Evolutionary conservation across 2,888 invertebrate species (phyloP).

Genomic region (Lasioglossum oenotherae): DNA sequence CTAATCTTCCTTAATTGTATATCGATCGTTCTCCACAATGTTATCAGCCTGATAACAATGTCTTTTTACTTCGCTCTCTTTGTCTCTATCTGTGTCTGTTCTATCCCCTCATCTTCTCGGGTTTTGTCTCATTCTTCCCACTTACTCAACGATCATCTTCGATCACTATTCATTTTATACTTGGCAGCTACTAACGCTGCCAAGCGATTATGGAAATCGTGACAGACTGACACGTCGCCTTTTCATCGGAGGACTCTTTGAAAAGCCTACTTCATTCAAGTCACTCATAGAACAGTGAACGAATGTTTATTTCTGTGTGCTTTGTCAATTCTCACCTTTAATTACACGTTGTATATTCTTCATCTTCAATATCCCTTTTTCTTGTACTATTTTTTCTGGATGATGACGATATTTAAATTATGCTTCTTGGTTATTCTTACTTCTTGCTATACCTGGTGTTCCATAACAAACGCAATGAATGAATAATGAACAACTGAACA

Average conservation of each 20-base stretch:
- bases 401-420: too few relatives aligned
- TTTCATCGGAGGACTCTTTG: slow-evolving; percentile 12
- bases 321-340: background rate
- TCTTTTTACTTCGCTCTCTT: slow-evolving; percentile 34
- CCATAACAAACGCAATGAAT: too few relatives aligned
- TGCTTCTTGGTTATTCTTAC: too few relatives aligned
- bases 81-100: slow-evolving; percentile 1
- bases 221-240: slow-evolving; percentile 42
- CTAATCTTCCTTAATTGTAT: background rate
- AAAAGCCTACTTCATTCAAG: slow-evolving; percentile 24
- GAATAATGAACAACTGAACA: too few relatives aligned
- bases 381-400: too few relatives aligned
- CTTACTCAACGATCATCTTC: background rate
- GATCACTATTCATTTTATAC: slow-evolving; percentile 14
- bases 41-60: slow-evolving; percentile 45
- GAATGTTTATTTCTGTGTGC: background rate
- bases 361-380: too few relatives aligned
- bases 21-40: background rate
- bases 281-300: slow-evolving; percentile 64
- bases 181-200: slow-evolving; percentile 14
- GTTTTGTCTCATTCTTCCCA: background rate
- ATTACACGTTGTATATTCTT: too few relatives aligned
- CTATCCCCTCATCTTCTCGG: slow-evolving; percentile 3
- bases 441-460: too few relatives aligned
- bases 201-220: slow-evolving; percentile 7